Evolutionary conservation across 2,113 vertebrate genomes (phyloP), one percentile per base, ranked within the genome.

Genomic region (Paralichthys olivaceus): DNA sequence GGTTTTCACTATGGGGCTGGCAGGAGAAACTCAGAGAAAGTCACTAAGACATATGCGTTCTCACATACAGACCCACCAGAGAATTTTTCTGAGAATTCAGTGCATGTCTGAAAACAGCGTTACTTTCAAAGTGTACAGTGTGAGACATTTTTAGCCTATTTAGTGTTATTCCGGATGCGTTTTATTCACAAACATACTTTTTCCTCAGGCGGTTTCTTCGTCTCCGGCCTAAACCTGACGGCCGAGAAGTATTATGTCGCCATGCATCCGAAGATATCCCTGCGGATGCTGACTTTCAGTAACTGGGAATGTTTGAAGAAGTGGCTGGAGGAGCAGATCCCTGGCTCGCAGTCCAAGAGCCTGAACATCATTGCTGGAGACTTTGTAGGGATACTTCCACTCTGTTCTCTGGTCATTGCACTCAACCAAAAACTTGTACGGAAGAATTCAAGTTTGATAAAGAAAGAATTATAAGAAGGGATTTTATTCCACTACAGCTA

Each of bases 361-460:
- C 88, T 96, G 72, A 98, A 98, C 91, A 95, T 99, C 13, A 95
- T 98, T 53, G 96, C 96, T 0, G 96, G 96, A 4, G 96, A 98
- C 90, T 98, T 98, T 0, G 86, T 98, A 54, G 95, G 95, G 0
- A 88, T 88, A 0, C 56, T 92, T 6, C 84, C 93, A 0, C 95
- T 98, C 68, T 95, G 96, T 61, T 79, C 91, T 0, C 91, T 95
- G 1, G 94, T 97, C 62, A 95, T 98, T 19, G 64, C 75, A 0
- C 95, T 97, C 6, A 98, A 98, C 77, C 75, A 53, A 7, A 97
- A 95, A 81, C 93, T 96, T 1, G 66, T 93, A 0, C 19, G 0
- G 14, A 73, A 26, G 12, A 84, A 65, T 4, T 60, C 13, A 22
- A 23, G 19, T 1, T 4, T 11, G 19, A 43, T 20, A 20, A 68